phyloP scores from a whole-genome alignment of 1,140 invertebrate species.

The Philopotamus ludificatus region DNA sequence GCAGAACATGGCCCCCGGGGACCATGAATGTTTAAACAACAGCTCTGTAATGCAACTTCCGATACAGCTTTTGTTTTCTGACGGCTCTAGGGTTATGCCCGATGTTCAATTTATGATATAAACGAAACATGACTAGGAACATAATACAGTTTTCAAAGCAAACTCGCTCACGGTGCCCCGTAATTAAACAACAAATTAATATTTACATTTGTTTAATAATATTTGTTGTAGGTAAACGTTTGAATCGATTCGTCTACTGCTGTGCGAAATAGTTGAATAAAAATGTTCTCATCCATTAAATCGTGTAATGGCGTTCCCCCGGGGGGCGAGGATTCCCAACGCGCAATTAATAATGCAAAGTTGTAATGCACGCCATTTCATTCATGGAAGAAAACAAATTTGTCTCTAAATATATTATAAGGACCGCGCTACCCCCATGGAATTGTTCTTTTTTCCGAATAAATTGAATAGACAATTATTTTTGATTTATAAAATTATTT shows the following conservation, averaged over 20 bases:
- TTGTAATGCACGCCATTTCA: slow-evolving; percentile 22
- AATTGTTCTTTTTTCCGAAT: background rate
- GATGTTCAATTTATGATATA: background rate
- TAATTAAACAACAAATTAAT: no score
- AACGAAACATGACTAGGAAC: background rate
- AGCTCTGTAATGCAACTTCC: slow-evolving; percentile 30
- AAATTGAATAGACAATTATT: no score
- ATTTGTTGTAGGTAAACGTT: no score
- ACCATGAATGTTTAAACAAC: slow-evolving; percentile 29
- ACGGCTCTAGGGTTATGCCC: no score
- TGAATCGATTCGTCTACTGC: no score
- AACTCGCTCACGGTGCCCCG: background rate
- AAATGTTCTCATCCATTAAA: no score
- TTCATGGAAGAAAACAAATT: slow-evolving; percentile 12
- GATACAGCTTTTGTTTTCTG: slow-evolving; percentile 30
- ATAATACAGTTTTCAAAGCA: background rate
- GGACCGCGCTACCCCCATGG: no score
- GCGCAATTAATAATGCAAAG: slow-evolving; percentile 20
- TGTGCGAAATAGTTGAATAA: no score
- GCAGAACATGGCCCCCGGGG: background rate
- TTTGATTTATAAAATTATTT: no score
- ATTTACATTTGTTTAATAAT: no score
- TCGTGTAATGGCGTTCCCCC: slow-evolving; percentile 1
- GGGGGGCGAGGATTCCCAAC: slow-evolving; percentile 7
- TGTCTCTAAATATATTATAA: no score